Conservation (phyloP, 2,888 invertebrate genomes). For the Nemotelus nigrinus region DNA sequence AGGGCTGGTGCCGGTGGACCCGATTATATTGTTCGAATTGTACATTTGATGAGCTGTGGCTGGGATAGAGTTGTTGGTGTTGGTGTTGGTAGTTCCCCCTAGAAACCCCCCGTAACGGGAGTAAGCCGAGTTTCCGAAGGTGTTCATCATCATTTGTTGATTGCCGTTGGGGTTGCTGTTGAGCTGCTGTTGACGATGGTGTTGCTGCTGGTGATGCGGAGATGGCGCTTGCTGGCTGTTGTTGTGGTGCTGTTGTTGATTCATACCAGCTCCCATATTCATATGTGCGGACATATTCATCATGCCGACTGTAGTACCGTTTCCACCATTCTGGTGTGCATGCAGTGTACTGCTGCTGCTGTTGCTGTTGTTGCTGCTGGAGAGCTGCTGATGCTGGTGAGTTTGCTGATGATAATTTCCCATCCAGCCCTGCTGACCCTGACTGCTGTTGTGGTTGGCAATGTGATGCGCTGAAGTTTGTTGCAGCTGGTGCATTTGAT, state of each 20-base stretch:
- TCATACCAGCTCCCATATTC: constrained; percentile 49
- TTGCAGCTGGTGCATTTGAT: constrained; percentile 58
- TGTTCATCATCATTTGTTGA: constrained; percentile 61
- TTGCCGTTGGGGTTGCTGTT: constrained; percentile 60
- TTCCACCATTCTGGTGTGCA: constrained; percentile 55
- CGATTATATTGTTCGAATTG: constrained; percentile 60
- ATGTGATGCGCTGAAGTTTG: constrained; percentile 57
- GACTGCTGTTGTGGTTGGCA: constrained; percentile 59
- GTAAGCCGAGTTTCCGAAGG: constrained; percentile 69
- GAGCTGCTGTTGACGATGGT: constrained; percentile 55
- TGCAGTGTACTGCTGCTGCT: constrained; percentile 54
- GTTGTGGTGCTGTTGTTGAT: constrained; percentile 53
- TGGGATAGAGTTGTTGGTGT: constrained; percentile 38
- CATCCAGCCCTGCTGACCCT: constrained; percentile 52
- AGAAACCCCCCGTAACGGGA: constrained; percentile 76
- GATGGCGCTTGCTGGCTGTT: constrained; percentile 40
- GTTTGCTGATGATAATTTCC: constrained; percentile 32
- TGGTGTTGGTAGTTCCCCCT: constrained; percentile 62
- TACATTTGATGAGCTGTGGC: constrained; percentile 52
- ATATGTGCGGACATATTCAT: constrained; percentile 54
- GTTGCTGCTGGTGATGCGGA: constrained; percentile 58
- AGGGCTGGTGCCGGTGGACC: constrained; percentile 64
- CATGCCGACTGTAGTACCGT: constrained; percentile 52
- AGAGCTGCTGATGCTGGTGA: constrained; percentile 54
- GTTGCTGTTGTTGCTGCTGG: constrained; percentile 54